Evolutionary conservation across 2,113 vertebrate species (phyloP).

Genomic region (Oenanthe melanoleuca): DNA sequence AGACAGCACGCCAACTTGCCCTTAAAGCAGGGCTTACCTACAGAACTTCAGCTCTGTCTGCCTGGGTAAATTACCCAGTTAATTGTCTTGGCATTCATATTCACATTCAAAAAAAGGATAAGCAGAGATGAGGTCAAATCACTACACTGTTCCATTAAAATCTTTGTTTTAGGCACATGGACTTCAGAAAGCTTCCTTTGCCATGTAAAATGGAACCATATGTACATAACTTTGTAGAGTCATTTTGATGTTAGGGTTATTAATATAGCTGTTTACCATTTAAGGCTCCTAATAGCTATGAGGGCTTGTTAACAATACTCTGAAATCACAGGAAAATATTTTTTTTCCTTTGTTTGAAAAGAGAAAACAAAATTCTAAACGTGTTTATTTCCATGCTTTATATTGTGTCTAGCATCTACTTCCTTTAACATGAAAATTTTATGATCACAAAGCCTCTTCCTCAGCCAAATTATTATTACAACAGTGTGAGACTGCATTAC

Average conservation of each 20-base stretch:
- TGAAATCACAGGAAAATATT: neutral
- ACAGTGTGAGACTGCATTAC: neutral
- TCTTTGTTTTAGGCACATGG: neutral
- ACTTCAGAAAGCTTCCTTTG: slow-evolving; percentile 1
- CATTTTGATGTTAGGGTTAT: slow-evolving; percentile 34
- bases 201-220: slow-evolving; percentile 12
- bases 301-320: neutral
- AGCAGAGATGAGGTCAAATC: neutral
- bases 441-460: neutral
- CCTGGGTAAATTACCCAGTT: neutral
- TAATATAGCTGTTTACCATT: slow-evolving; percentile 18
- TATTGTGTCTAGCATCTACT: neutral
- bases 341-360: neutral
- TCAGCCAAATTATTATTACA: neutral
- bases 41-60: neutral
- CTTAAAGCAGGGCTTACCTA: neutral
- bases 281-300: neutral
- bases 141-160: neutral
- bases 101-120: neutral
- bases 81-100: neutral
- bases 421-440: slow-evolving; percentile 16
- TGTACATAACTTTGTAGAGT: neutral
- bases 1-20: neutral
- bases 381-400: neutral
- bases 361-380: neutral